Percentiles rank a stretch among this genome's conserved stretches.
Conservation (phyloP, 2,797 vertebrate genomes). For the Sebastes cheni region DNA sequence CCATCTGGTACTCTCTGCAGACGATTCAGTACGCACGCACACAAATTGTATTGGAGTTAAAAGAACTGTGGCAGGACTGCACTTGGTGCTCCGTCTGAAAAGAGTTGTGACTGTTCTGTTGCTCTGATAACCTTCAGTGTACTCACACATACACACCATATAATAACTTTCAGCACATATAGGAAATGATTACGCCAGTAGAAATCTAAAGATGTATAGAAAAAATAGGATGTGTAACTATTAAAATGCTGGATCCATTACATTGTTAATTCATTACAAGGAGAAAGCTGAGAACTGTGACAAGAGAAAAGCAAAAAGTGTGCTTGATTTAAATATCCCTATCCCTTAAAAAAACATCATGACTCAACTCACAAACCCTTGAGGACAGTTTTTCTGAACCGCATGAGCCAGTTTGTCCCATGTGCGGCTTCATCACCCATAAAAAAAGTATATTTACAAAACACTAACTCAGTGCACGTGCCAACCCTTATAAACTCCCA, state of each 20-base stretch:
- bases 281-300: background rate
- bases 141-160: background rate
- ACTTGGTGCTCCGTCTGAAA: conserved; percentile 42
- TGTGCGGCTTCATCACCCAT: conserved; percentile 24
- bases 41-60: conserved; percentile 11
- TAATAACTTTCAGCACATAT: conserved; percentile 11
- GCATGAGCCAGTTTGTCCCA: conserved; percentile 11
- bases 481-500: background rate
- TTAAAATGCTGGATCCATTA: background rate
- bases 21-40: conserved; percentile 8
- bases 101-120: conserved; percentile 19
- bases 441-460: conserved; percentile 40
- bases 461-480: conserved; percentile 8
- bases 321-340: conserved; percentile 2
- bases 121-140: conserved; percentile 16
- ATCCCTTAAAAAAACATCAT: conserved; percentile 33
- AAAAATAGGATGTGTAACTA: background rate
- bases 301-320: background rate
- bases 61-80: conserved; percentile 25
- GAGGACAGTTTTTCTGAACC: conserved; percentile 17
- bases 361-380: conserved; percentile 20
- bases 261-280: background rate
- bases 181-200: background rate
- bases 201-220: background rate
- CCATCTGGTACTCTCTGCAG: conserved; percentile 5